Base-by-base conservation (phyloP, 2,113 vertebrate species). In the Lophius piscatorius region DNA sequence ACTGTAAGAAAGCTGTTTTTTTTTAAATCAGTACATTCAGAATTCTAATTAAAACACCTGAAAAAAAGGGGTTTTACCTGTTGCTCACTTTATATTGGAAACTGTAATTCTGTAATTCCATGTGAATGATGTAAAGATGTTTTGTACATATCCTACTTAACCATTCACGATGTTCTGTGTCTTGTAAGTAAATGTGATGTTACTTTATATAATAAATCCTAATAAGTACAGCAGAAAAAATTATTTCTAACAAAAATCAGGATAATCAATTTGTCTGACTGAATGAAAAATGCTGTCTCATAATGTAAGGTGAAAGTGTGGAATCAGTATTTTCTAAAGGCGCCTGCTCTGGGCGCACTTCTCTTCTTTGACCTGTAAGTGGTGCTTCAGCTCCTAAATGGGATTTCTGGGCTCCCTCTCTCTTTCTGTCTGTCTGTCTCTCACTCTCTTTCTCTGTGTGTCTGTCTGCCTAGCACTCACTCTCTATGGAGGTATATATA, bases 351-450 rank as follows among this genome's bases (percentile, higher is more conserved):
- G 5, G n/a, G 9, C 86, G 84, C 35, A 86, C 31, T 82, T 78
- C 66, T 28, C 18, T 4, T 56, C 18, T 78, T 76, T 81, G 62
- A 62, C 81, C 88, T 87, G 70, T 70, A 65, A 71, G 83, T 74
- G 88, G 85, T 80, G 85, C 85, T 73, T 81, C 28, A 78, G 74
- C 21, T 63, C 78, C 45, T 81, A 55, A 70, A 74, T 51, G 63
- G 9, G 28, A 51, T 12, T 14, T 41, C 47, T 54, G 39, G 18
- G 9, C 0, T 33, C 20, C 26, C 45, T 3, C 9, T 31, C 21
- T 31, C 29, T 23, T 28, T 20, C 48, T 31, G 20, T 52, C 9
- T 13, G 12, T 38, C 35, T 38, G 13, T 39, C 34, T 46, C 50
- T 33, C 20, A 47, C 41, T 47, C 41, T 29, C 40, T 47, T 8